Base-by-base conservation (phyloP, 1,140 invertebrate genomes). In the Pseudoatta argentina region DNA sequence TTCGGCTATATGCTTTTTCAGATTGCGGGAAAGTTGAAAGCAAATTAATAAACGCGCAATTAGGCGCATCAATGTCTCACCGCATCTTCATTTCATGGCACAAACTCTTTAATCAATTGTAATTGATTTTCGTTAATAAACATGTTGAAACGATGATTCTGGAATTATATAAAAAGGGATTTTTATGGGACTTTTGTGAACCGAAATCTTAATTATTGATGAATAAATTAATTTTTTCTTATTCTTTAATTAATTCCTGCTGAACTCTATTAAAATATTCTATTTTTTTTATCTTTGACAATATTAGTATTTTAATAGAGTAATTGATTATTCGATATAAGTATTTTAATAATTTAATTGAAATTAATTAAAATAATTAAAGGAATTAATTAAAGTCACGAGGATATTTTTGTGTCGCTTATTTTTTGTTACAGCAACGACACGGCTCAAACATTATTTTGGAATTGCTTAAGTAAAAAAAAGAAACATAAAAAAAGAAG, bases 21-120 rank as follows among this genome's bases (percentile, higher is more conserved):
- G 44, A 34, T 7, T 18, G 55, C 39, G 57, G 69, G 79, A 83
- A 83, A 82, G 78, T 82, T 18, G 78, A 81, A 81, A 81, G 78
- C 63, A 44, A 53, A 82, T 72, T 72, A 72, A 72, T 72, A 82
- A 79, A 8, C 14, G 34, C 64, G 64, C 34, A 69, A 30, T 82
- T 67, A 14, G 24, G n/a, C 18, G 34, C 14, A 5, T 3, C 24
- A 61, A 73, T 82, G 34, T 73, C 16, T 6, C 24, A 4, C 34
- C 24, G 39, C 3, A 6, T 2, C 4, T 79, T 79, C 30, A 48
- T 77, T 77, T 66, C 27, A 34, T 14, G 14, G 14, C 14, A 10
- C 4, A 3, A 14, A 34, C 24, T 34, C 18, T 21, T 27, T n/a
- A 3, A 59, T 77, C 12, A 12, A 53, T 78, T 34, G 21, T 18